Base-by-base conservation (phyloP, 2,888 invertebrate species). In the Carpatolechia fugitivella region DNA sequence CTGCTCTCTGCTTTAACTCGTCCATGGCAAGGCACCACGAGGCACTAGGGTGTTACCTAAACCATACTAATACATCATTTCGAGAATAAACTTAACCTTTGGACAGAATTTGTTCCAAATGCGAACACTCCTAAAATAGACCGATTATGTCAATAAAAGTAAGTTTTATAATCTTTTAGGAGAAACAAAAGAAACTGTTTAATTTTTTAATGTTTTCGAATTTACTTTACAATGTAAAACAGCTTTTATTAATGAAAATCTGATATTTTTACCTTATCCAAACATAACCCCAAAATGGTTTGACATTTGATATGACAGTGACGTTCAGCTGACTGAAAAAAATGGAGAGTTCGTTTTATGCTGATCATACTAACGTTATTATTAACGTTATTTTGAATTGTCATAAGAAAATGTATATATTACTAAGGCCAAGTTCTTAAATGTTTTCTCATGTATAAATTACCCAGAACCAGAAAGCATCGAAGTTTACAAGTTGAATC, bases 21-120 rank as follows among this genome's bases (percentile, higher is more conserved):
- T 91, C 91, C 86, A 91, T 90, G 69, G 75, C 81, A 75, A 69
- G 65, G 70, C 71, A 63, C 66, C 61, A 63, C 66, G 64, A 72
- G 74, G 64, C 63, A 69, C 65, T 61, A 74, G 70, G 74, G 71
- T 73, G 70, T 71, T 69, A 66, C 67, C 66, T 64, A 76, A 72
- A 69, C 73, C 68, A 74, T 70, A 76, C 68, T 70, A 74, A 75
- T 14, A 69, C 67, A 70, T 72, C 76, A 79, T 77, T 77, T 76
- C 76, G 76, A 76, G 76, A 70, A 73, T 77, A 82, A 85, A 78
- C 85, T 82, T 84, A 80, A 89, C 89, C 89, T 89, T 88, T 89
- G 90, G 74, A 80, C 85, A 75, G 73, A 79, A 82, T 76, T 74
- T 74, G 84, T 74, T 79, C 80, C 76, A 81, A 82, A 85, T 85